Conservation (phyloP, 2,797 vertebrate species). For the Acrossocheilus fasciatus region DNA sequence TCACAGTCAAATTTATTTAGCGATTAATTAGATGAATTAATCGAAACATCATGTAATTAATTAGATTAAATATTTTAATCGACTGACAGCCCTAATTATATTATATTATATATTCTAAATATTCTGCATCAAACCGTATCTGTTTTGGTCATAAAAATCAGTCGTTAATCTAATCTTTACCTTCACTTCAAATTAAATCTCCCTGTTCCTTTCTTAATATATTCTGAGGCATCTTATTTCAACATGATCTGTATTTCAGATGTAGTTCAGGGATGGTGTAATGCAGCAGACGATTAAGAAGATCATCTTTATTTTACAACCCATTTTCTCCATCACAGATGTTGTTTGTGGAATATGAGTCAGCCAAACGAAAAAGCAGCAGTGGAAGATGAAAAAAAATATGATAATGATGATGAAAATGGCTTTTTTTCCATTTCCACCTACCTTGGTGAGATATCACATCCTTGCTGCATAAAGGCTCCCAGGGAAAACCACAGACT, state of each 20-base stretch:
- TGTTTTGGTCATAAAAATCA: background rate
- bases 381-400: background rate
- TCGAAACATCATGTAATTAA: background rate
- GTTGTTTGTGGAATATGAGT: background rate
- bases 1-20: background rate
- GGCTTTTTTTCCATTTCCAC: constrained; percentile 11
- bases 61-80: background rate
- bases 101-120: background rate
- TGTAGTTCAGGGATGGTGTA: background rate
- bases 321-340: constrained; percentile 24
- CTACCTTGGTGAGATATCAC: constrained; percentile 84
- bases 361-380: background rate
- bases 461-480: constrained; percentile 80
- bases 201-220: background rate
- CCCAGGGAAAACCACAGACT: constrained; percentile 82
- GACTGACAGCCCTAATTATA: background rate
- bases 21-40: background rate
- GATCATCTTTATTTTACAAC: constrained; percentile 26
- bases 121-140: background rate
- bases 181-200: constrained; percentile 20
- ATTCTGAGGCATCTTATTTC: background rate
- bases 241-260: constrained; percentile 21
- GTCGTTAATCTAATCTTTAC: constrained; percentile 11
- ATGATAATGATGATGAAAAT: constrained; percentile 1
- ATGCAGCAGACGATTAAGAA: background rate